Conservation (phyloP, 2,113 vertebrate species). For the Heptranchias perlo region DNA sequence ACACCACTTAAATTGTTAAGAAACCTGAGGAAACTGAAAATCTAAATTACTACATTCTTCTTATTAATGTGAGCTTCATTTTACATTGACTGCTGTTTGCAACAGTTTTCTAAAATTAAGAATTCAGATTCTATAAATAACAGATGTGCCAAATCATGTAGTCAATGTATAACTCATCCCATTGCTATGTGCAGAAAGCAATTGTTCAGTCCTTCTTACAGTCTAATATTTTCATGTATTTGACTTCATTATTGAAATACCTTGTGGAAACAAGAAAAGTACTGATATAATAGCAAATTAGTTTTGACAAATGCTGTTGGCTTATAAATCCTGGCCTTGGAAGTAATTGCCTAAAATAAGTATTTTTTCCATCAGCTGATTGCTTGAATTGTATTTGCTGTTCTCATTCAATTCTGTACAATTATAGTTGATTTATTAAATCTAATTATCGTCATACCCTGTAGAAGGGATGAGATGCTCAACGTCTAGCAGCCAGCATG, state of each 20-base stretch:
- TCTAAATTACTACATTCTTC: not conserved
- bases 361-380: not conserved
- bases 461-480: not conserved
- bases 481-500: not conserved
- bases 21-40: not conserved
- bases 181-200: not conserved
- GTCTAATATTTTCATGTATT: constrained; percentile 11
- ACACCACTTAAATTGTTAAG: not conserved
- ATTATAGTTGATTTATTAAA: constrained; percentile 20
- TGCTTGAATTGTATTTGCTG: not conserved
- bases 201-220: not conserved
- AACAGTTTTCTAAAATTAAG: not conserved
- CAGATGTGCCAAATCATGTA: not conserved
- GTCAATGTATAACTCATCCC: not conserved
- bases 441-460: not conserved
- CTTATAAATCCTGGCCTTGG: not conserved
- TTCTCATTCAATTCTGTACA: not conserved
- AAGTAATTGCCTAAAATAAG: not conserved
- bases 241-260: not conserved
- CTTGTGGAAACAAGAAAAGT: not conserved
- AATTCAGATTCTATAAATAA: not conserved
- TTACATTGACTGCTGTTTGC: not conserved
- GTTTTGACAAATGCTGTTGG: not conserved
- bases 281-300: constrained; percentile 20
- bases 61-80: not conserved